Percentiles rank a stretch among this genome's conserved stretches.
These are phyloP conservation scores for Anorthoa munda DNA, from an alignment of 2,888 invertebrate species.

Conservation along the genomic window DNA sequence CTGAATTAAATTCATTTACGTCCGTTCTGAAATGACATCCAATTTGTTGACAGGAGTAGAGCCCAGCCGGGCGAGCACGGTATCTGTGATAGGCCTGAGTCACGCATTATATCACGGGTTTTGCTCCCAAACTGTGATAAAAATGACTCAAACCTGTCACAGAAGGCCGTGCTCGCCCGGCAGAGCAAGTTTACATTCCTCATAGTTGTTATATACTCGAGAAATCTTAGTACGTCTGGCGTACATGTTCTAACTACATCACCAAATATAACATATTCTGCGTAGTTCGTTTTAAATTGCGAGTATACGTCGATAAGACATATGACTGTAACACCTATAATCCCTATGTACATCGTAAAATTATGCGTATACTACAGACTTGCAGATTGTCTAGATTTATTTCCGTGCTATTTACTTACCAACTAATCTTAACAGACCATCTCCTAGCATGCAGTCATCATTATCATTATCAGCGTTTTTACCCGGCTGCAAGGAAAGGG, in stretches of 20 bases:
- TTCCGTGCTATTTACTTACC: background rate
- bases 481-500: too few relatives aligned
- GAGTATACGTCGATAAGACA: background rate
- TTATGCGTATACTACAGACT: background rate
- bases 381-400: background rate
- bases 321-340: background rate
- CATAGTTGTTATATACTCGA: slow-evolving; percentile 28
- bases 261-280: slow-evolving; percentile 3
- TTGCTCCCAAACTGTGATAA: too few relatives aligned
- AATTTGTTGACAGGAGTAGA: background rate
- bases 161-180: too few relatives aligned
- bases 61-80: too few relatives aligned
- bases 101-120: too few relatives aligned
- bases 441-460: background rate
- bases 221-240: slow-evolving; percentile 16
- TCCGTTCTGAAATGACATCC: background rate
- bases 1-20: background rate
- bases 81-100: too few relatives aligned
- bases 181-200: slow-evolving; percentile 10
- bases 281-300: slow-evolving; percentile 3
- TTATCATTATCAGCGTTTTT: too few relatives aligned
- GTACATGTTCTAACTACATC: slow-evolving; percentile 6
- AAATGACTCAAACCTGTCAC: too few relatives aligned
- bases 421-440: background rate
- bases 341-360: too few relatives aligned